Evolutionary conservation across 2,888 invertebrate species (phyloP), one percentile per base, ranked within the genome.

Genomic region (Mythimna lalbum): DNA sequence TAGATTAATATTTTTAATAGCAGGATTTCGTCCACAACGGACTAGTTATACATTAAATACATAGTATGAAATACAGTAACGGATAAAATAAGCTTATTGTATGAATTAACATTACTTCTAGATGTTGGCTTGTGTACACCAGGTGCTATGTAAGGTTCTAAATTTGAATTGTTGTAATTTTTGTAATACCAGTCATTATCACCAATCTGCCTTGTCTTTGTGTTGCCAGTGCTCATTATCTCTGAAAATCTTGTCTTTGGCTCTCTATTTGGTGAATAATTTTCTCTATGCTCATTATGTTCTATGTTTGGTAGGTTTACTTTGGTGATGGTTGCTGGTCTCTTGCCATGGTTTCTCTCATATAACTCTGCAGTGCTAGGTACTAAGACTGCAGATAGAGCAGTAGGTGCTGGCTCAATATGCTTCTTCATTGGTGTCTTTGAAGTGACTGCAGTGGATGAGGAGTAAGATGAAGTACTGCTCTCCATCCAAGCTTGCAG

Each of bases 171-270:
- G 90, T 98, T 98, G 89, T 98, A 98, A 91, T 98, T 98, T 81
- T 97, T 97, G 90, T 98, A 98, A 91, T 98, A 98, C 98, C 98
- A 98, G 84, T 97, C 97, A 93, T 97, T 97, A 62, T 96, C 95
- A 78, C 96, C 96, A 19, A 94, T 93, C 81, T 93, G 90, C 84
- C 90, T 93, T 36, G 93, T 92, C 78, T 96, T 96, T 50, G 96
- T 95, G 57, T 90, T 95, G 71, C 90, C 93, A 27, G 93, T 90
- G 62, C 90, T 93, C 63, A 88, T 89, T 63, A 90, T 90, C 39
- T 94, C 94, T 27, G 91, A 89, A 82, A 95, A 94, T 74, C 95
- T 91, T 66, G 95, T 93, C 87, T 96, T 94, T 68, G 92, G 93
- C 85, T 94, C 93, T 87, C 95, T 88, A 79, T 94, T 94, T 80